These are phyloP conservation scores for Hydractinia echinata DNA, from an alignment of 30 jellyfish, hydroid and myxozoan species.

Conservation along the genomic window DNA sequence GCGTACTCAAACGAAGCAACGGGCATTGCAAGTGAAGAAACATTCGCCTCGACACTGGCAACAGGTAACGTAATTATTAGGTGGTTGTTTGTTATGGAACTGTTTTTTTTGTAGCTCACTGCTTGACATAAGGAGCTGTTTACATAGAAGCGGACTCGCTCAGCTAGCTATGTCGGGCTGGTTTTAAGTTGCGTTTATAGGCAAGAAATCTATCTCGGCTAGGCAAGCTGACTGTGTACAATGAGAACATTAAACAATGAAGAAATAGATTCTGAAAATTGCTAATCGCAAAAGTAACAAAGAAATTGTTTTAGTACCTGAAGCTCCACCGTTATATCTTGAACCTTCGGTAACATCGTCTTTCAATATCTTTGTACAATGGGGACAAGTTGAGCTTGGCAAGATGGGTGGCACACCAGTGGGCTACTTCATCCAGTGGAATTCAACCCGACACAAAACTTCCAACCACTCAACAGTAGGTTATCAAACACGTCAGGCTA, in stretches of 20 bases:
- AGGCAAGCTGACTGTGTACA: too few relatives aligned
- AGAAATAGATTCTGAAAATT: too few relatives aligned
- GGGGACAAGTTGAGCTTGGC: constrained; percentile 17
- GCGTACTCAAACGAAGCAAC: constrained; percentile 15
- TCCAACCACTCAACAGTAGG: background rate
- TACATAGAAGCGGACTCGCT: too few relatives aligned
- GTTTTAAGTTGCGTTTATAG: too few relatives aligned
- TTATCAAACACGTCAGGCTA: background rate
- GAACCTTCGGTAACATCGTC: constrained; percentile 1
- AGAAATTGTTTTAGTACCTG: constrained; percentile 10
- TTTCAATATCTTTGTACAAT: constrained; percentile 12
- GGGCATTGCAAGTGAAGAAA: constrained; percentile 15
- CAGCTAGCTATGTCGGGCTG: too few relatives aligned
- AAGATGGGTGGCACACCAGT: constrained; percentile 32
- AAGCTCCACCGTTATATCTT: constrained; percentile 23
- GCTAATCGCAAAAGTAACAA: too few relatives aligned
- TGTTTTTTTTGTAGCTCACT: too few relatives aligned
- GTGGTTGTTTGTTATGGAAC: too few relatives aligned
- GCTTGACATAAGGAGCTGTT: too few relatives aligned
- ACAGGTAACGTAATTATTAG: background rate
- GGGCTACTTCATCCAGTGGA: constrained; percentile 16
- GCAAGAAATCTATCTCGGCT: too few relatives aligned
- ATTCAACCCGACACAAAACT: background rate
- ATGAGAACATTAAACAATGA: too few relatives aligned
- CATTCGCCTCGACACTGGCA: background rate